Percentiles rank a stretch among this genome's conserved stretches.
phyloP scores from a whole-genome alignment of 1,140 invertebrate species.

The Drosophila nigrodunni region DNA sequence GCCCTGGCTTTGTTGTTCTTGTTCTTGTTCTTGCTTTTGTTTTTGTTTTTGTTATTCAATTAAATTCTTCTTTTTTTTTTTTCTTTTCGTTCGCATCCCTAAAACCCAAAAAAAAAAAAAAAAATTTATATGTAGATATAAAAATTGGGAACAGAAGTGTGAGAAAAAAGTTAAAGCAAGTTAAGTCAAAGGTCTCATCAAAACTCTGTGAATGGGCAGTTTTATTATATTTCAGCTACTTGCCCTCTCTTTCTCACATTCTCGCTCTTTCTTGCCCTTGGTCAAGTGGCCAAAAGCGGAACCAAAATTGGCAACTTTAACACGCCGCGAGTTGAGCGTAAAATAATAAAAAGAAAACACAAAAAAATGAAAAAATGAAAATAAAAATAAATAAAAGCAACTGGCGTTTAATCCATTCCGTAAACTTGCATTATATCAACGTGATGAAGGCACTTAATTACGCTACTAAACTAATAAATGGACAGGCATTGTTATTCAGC shows the following conservation, averaged over 20 bases:
- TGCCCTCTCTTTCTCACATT: not conserved
- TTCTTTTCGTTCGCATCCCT: constrained; percentile 12
- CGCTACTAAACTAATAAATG: constrained; percentile 2
- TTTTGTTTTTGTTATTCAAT: constrained; percentile 63
- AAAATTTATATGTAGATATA: not conserved
- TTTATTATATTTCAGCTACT: not conserved
- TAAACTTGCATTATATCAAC: constrained; percentile 13
- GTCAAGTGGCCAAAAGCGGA: constrained; percentile 31
- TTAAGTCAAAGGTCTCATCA: constrained; percentile 11
- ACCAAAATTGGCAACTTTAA: constrained; percentile 31
- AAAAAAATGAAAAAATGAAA: not conserved
- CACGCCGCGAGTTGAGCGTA: constrained; percentile 25
- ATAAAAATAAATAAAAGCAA: not conserved
- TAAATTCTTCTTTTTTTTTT: constrained; percentile 10
- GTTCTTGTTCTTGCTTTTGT: constrained; percentile 48
- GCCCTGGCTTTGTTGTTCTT: constrained; percentile 53
- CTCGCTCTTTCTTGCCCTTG: constrained; percentile 6
- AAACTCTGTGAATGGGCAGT: constrained; percentile 8
- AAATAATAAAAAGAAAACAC: constrained; percentile 1
- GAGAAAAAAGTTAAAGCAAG: constrained; percentile 21
- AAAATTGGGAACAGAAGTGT: not conserved
- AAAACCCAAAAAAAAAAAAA: not conserved
- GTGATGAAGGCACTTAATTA: constrained; percentile 3
- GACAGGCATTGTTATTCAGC: not conserved
- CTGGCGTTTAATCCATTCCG: constrained; percentile 12